Base-by-base conservation (phyloP, 2,113 vertebrate genomes). In the Rallus limicola region DNA sequence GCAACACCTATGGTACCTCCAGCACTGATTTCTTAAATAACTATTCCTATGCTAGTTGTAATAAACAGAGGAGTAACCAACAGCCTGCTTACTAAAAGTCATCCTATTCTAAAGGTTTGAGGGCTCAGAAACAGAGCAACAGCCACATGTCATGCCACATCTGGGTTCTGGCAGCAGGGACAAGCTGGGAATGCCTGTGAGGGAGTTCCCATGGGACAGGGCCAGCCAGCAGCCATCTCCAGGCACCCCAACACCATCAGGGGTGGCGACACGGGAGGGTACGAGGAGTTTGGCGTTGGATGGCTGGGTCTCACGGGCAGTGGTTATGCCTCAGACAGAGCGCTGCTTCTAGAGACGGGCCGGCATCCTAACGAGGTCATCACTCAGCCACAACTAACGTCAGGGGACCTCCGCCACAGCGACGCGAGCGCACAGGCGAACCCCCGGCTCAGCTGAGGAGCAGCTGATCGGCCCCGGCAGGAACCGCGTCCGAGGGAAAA, bases 221-320 rank as follows among this genome's bases (percentile, higher is more conserved):
- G 71, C 71, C 44, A 11, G 60, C 23, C 91, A 19, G 17, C 10
- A 3, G 58, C 71, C 88, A 13, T 36, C 77, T 7, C 48, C 4
- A 13, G 16, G 46, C 33, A 42, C 33, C 10, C 38, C 3, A 12
- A 15, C 42, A 5, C 46, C 2, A 44, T 20, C 6, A 3, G 34
- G 25, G 5, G 42, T 13, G 46, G 65, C 26, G 44, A 9, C 3
- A 6, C 16, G 5, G 48, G 42, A 52, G 38, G 24, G 17, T 48
- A 26, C 2, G 2, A 42, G 31, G 17, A 24, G 8, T 23, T 6
- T 20, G 71, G 64, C 24, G 3, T 5, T 2, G 28, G 3, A 20
- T 0, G 24, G 17, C 29, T 65, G 31, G 5, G 33, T 28, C 18
- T 5, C 60, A 34, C 6, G 3, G 5, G 13, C 14, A 8, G 63